phyloP scores from a whole-genome alignment of 2,888 invertebrate genomes.

The Diaprepes abbreviatus region DNA sequence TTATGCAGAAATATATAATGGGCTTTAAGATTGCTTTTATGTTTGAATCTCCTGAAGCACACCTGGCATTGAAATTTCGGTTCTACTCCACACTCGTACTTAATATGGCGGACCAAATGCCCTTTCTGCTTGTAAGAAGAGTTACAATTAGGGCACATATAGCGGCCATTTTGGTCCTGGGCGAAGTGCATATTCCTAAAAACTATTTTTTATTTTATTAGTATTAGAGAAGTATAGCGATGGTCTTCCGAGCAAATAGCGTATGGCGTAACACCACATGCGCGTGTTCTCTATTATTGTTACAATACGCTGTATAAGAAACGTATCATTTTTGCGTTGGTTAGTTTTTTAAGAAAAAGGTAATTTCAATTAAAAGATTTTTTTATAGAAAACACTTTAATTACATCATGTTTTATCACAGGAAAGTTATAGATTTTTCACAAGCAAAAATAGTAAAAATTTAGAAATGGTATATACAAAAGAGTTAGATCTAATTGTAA shows the following conservation, averaged over 20 bases:
- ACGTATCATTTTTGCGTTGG: neutral
- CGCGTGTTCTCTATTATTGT: neutral
- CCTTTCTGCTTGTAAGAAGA: constrained; percentile 60
- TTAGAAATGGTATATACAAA: neutral
- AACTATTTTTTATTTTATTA: constrained; percentile 48
- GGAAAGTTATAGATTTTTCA: constrained; percentile 6
- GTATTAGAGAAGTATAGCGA: neutral
- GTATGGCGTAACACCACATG: neutral
- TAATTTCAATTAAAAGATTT: neutral
- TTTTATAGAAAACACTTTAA: constrained; percentile 6
- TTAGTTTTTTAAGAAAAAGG: too few relatives aligned
- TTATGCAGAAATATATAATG: constrained; percentile 66
- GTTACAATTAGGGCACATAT: constrained; percentile 58
- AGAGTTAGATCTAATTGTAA: too few relatives aligned
- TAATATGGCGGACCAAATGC: constrained; percentile 61
- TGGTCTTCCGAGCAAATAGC: neutral
- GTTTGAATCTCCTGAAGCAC: constrained; percentile 66
- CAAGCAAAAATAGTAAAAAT: constrained; percentile 3
- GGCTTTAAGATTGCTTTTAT: constrained; percentile 69
- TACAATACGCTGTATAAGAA: neutral
- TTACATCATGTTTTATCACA: constrained; percentile 7
- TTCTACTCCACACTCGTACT: constrained; percentile 62
- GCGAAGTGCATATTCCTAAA: constrained; percentile 60
- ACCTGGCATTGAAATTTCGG: constrained; percentile 69
- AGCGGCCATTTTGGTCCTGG: constrained; percentile 57